These are phyloP conservation scores for Heterohyrax brucei DNA, from an alignment of 2,797 vertebrate genomes.

Conservation along the genomic window DNA sequence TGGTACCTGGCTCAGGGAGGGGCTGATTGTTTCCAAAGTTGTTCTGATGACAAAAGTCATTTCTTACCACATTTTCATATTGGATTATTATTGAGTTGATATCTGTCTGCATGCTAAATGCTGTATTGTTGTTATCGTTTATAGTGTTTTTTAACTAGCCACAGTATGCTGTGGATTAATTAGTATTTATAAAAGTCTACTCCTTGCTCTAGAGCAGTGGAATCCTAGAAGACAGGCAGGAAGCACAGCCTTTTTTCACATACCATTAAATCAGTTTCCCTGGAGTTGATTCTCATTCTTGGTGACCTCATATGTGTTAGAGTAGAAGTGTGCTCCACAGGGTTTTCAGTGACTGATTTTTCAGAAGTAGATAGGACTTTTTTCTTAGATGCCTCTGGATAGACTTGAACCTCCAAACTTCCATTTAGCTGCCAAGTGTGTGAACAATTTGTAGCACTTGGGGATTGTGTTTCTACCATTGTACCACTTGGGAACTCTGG, in stretches of 20 bases:
- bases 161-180: neutral
- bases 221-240: neutral
- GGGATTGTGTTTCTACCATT: neutral
- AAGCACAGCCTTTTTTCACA: neutral
- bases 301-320: no score
- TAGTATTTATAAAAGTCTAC: neutral
- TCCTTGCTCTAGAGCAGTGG: neutral
- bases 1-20: neutral
- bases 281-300: no score
- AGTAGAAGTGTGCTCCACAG: no score
- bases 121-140: constrained; percentile 46
- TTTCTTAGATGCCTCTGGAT: no score
- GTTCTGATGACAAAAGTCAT: constrained; percentile 1
- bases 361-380: no score
- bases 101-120: constrained; percentile 32
- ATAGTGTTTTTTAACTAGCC: neutral
- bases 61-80: neutral
- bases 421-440: no score
- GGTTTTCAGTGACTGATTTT: no score
- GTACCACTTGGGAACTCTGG: neutral
- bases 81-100: constrained; percentile 5
- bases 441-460: no score
- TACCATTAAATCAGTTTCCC: no score
- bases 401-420: no score
- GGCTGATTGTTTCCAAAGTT: constrained; percentile 23